Base-by-base conservation (phyloP, 2,888 invertebrate species). In the Molanna angustata region DNA sequence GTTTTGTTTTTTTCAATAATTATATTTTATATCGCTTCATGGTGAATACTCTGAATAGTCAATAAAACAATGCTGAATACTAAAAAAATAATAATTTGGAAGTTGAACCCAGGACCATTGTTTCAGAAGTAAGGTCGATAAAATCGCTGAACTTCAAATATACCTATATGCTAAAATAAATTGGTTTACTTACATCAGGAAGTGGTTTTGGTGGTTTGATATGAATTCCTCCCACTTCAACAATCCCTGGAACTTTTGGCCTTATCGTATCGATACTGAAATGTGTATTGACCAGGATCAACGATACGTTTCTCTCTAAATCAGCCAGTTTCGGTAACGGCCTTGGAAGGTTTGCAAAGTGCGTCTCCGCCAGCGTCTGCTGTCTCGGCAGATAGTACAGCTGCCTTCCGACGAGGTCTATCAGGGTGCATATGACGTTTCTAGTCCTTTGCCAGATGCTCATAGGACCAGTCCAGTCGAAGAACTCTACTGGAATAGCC, bases 161-260 rank as follows among this genome's bases (percentile, higher is more conserved):
- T n/a, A n/a, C n/a, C n/a, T n/a, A n/a, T n/a, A n/a, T n/a, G n/a
- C n/a, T n/a, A n/a, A n/a, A n/a, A n/a, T n/a, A n/a, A n/a, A n/a
- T n/a, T n/a, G n/a, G n/a, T n/a, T 35, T 14, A 18, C 14, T 54
- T 35, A 58, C 58, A 17, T 40, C 40, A n/a, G 70, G 69, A 37
- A 70, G 45, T 11, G 62, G 52, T 49, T 69, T 68, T 21, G 69
- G 66, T 7, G 66, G 64, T 46, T 69, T 67, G 33, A 80, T 69
- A 56, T 82, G 81, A 45, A 80, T 65, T 22, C 81, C 82, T 9
- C 78, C 80, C 3, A 80, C 73, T 45, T 78, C 70, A 13, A 80
- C 64, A 58, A 79, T 65, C 2, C 68, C 68, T 1, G 72, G 67
- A 1, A 71, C 67, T 0, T 67, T 64, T n/a, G 79, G 74, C 40